Evolutionary conservation across 2,113 vertebrate genomes (phyloP), one percentile per base, ranked within the genome.

Genomic region (Nothoprocta pentlandii): DNA sequence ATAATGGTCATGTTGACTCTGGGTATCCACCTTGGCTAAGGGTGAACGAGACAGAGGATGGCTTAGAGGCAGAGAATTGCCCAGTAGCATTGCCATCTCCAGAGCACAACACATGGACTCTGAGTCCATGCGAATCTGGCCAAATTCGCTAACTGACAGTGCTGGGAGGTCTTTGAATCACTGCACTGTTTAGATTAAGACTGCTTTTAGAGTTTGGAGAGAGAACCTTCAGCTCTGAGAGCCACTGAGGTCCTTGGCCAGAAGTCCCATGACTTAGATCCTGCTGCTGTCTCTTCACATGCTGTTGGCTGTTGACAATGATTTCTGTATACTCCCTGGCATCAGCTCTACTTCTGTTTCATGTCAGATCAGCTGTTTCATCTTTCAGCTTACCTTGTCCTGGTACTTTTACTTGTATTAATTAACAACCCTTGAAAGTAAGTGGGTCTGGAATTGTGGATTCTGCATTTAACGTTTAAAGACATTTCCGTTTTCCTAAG

Each of bases 221-320:
- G 26, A 67, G 8, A 17, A 32, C 82, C 32, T 28, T 28, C 6
- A 82, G 6, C 16, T 67, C 39, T 54, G 46, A 85, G 44, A 26
- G 23, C 2, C 15, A 2, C 5, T 8, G 21, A 10, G 44, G 17
- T 6, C 21, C 10, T 25, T 0, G 1, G 7, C 34, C 14, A 8
- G 51, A 56, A 66, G 7, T 8, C 58, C 22, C 11, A 30, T 21
- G 39, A 0, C 17, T n/a, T 46, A 12, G 4, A 9, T 78, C 23
- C 13, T 80, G 49, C 54, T 77, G 49, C 9, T 53, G 32, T 3
- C 66, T 78, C 32, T 66, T 9, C 8, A 2, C 4, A 4, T 39
- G 1, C 7, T 80, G 12, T 30, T 89, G 28, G 41, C 41, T 71
- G 13, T 51, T 93, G n/a, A 8, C 26, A 80, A 8, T 62, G 26